These are phyloP conservation scores for Ataeniobius toweri DNA, from an alignment of 2,797 vertebrate species.

Conservation along the genomic window DNA sequence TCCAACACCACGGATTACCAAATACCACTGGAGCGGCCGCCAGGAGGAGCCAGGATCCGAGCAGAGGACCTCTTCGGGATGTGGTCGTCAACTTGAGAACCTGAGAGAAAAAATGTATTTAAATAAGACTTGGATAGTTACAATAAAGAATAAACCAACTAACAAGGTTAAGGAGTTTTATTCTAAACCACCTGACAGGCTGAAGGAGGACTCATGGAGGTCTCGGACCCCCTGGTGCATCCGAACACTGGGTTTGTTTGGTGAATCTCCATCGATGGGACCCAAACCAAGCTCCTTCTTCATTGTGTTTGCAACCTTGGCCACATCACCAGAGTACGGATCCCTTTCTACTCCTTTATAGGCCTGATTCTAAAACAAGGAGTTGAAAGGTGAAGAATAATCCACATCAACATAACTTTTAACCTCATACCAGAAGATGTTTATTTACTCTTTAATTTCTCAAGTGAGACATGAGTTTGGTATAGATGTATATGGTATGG, in stretches of 20 bases:
- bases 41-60: constrained; percentile 93
- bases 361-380: constrained; percentile 76
- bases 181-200: constrained; percentile 85
- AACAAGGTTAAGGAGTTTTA: not conserved
- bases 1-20: constrained; percentile 80
- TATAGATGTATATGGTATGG: no score
- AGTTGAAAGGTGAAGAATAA: not conserved
- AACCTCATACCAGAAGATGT: no score
- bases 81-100: constrained; percentile 93
- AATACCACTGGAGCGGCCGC: constrained; percentile 91
- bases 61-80: constrained; percentile 95
- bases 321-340: constrained; percentile 91
- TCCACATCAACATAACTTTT: not conserved
- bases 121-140: not conserved
- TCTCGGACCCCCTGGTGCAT: constrained; percentile 87
- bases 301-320: constrained; percentile 81
- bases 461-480: no score
- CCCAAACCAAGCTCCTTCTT: constrained; percentile 90
- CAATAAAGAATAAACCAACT: not conserved
- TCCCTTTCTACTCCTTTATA: constrained; percentile 87
- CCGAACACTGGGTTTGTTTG: constrained; percentile 77
- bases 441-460: no score
- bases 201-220: constrained; percentile 93
- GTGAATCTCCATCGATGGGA: constrained; percentile 86
- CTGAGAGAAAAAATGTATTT: constrained; percentile 63